Conservation (phyloP, 2,113 vertebrate genomes). For the Pongo pygmaeus region DNA sequence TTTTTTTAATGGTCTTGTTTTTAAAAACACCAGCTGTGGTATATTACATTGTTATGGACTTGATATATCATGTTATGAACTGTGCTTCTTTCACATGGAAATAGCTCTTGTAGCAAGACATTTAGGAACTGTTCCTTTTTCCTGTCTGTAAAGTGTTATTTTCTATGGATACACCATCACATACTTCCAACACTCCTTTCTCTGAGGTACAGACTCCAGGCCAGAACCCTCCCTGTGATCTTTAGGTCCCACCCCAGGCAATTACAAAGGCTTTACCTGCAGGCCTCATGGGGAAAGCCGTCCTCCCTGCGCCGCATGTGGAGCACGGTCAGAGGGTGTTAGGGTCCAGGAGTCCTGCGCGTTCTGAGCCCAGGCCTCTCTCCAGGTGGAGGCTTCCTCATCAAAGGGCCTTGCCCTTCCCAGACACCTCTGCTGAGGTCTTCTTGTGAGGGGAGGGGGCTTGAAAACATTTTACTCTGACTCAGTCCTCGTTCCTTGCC, state of each 20-base stretch:
- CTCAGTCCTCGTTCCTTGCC: background rate
- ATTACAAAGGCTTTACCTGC: background rate
- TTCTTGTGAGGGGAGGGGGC: background rate
- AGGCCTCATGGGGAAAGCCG: rapidly evolving
- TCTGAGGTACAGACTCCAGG: background rate
- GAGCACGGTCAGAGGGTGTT: background rate
- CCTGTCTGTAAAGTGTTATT: background rate
- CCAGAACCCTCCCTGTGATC: background rate
- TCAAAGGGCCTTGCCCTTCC: background rate
- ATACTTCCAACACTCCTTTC: background rate
- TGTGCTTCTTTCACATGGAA: background rate
- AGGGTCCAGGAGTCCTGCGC: background rate
- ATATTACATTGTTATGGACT: background rate
- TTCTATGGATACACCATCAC: background rate
- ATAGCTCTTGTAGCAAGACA: too few relatives aligned
- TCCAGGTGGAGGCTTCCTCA: background rate
- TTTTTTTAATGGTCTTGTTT: background rate
- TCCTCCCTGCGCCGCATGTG: background rate
- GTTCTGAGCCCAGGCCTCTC: rapidly evolving
- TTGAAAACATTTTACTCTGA: background rate
- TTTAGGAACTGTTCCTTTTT: background rate
- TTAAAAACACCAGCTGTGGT: background rate
- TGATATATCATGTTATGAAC: background rate
- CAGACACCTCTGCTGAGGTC: too few relatives aligned
- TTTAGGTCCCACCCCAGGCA: background rate